Conservation (phyloP, 2,888 invertebrate genomes). For the Drosophila kambysellisi region DNA sequence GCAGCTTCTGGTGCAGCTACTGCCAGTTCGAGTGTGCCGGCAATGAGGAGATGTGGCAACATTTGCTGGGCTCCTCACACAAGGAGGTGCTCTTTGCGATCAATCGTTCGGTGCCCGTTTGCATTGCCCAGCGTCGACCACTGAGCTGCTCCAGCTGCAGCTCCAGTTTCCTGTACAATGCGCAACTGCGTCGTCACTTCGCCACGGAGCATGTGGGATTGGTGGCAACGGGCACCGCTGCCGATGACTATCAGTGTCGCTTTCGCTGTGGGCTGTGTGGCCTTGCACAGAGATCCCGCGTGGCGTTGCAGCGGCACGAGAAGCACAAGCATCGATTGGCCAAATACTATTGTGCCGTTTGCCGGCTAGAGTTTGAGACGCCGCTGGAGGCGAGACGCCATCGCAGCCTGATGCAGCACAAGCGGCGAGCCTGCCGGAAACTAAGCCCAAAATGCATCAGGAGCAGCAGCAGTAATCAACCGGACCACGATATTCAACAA, state of each 20-base stretch:
- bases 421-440: slow-evolving; percentile 85
- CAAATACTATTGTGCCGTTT: slow-evolving; percentile 89
- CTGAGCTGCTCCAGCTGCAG: slow-evolving; percentile 89
- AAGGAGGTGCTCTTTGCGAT: slow-evolving; percentile 90
- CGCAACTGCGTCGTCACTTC: slow-evolving; percentile 87
- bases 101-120: slow-evolving; percentile 92
- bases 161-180: slow-evolving; percentile 90
- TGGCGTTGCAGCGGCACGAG: slow-evolving; percentile 89
- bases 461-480: background rate
- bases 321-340: slow-evolving; percentile 87
- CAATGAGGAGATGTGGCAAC: slow-evolving; percentile 89
- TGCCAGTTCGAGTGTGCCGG: slow-evolving; percentile 90
- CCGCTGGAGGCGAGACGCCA: slow-evolving; percentile 88
- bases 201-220: slow-evolving; percentile 87
- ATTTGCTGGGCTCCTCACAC: slow-evolving; percentile 89
- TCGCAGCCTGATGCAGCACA: slow-evolving; percentile 88
- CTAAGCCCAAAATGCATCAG: background rate
- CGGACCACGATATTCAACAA: slow-evolving; percentile 60
- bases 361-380: slow-evolving; percentile 88
- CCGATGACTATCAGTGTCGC: slow-evolving; percentile 89
- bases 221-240: slow-evolving; percentile 86
- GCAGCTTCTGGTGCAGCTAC: slow-evolving; percentile 90
- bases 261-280: slow-evolving; percentile 88
- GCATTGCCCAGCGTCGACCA: slow-evolving; percentile 89
- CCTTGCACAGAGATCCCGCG: slow-evolving; percentile 87